Evolutionary conservation across 2,888 invertebrate genomes (phyloP).

Genomic region (Margaritifera margaritifera): DNA sequence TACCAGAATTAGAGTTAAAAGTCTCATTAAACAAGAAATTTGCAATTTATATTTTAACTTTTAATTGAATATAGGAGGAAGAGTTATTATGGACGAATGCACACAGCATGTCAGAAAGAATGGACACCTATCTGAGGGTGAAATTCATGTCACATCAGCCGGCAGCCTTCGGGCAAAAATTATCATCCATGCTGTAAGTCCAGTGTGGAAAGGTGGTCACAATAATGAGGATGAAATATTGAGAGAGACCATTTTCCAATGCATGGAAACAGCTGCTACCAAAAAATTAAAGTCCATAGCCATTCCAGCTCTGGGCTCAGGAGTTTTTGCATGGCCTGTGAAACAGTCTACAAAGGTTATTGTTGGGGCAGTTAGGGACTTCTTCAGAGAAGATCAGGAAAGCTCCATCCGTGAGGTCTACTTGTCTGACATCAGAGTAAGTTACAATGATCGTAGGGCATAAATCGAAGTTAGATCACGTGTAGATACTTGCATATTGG

Average conservation of each 20-base stretch:
- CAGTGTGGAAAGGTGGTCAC: constrained; percentile 31
- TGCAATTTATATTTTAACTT: no score
- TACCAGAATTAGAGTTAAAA: no score
- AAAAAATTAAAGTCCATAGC: constrained; percentile 38
- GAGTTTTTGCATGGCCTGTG: constrained; percentile 21
- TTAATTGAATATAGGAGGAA: constrained; percentile 37
- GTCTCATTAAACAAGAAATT: no score
- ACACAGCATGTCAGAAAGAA: constrained; percentile 22
- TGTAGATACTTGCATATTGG: no score
- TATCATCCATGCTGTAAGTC: constrained; percentile 41
- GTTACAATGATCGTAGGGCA: no score
- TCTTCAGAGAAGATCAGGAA: constrained; percentile 26
- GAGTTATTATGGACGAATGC: constrained; percentile 46
- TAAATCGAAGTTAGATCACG: no score
- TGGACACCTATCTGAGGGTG: constrained; percentile 30
- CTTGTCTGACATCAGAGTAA: constrained; percentile 35
- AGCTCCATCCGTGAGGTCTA: constrained; percentile 27
- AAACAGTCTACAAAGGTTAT: constrained; percentile 21
- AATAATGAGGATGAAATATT: constrained; percentile 33
- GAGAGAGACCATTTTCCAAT: constrained; percentile 25
- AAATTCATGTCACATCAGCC: constrained; percentile 23
- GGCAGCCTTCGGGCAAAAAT: constrained; percentile 32
- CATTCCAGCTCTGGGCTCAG: constrained; percentile 59
- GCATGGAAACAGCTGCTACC: constrained; percentile 27
- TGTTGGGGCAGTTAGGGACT: constrained; percentile 27